Evolutionary conservation across 2,797 vertebrate genomes (phyloP).

Genomic region (Pristis pectinata): DNA sequence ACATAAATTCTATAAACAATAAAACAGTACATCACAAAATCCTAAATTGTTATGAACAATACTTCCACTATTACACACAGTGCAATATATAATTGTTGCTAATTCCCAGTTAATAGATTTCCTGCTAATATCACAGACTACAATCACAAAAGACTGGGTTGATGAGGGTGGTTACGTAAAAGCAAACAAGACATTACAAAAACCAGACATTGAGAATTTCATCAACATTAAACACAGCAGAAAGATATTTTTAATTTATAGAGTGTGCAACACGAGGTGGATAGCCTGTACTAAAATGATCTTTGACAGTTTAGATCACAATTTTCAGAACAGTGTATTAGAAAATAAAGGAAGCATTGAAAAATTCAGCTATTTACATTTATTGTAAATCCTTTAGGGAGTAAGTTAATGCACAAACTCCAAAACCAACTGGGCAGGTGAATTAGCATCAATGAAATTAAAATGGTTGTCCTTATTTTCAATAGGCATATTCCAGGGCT

Average conservation of each 20-base stretch:
- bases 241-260: neutral
- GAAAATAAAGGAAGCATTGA: neutral
- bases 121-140: neutral
- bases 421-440: neutral
- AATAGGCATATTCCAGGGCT: neutral
- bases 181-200: neutral
- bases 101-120: neutral
- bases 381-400: neutral
- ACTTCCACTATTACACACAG: neutral
- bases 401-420: neutral
- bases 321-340: neutral
- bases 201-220: neutral
- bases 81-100: neutral
- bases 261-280: neutral
- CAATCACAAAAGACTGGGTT: no score
- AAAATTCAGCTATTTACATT: neutral
- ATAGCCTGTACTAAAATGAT: neutral
- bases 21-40: neutral
- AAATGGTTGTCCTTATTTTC: neutral
- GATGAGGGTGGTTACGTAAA: neutral
- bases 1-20: neutral
- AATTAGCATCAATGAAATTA: neutral
- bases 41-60: neutral
- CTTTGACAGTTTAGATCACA: neutral
- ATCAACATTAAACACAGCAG: neutral